Evolutionary conservation across 2,888 invertebrate species (phyloP), one percentile per base, ranked within the genome.

Genomic region (Euproctis similis): DNA sequence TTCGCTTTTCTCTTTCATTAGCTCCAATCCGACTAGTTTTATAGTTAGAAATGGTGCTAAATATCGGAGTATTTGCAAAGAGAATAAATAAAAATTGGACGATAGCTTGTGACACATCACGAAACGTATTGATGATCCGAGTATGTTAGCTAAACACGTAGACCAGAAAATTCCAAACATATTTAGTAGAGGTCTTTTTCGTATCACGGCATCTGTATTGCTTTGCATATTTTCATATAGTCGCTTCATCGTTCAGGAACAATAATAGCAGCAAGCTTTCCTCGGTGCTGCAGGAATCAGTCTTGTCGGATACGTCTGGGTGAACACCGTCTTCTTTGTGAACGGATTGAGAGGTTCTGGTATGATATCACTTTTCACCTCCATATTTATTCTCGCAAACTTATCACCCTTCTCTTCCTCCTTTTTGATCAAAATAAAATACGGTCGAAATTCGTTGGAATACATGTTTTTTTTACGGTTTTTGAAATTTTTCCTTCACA

Each of bases 321-420:
- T 80, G 37, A 50, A 62, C 0, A 52, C 64, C 8, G 63, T 59
- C 36, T 66, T 77, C 47, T 59, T 75, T 2, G 46, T 62, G 30
- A 82, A 82, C 0, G 77, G 78, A 38, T 82, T 81, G 1, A 46
- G n/a, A 0, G 62, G 53, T 12, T 70, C 71, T 1, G 28, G 16
- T 1, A 59, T 51, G 3, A 54, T 43, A 6, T 31, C 47, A 36
- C 71, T 71, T 39, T 78, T 81, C 22, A 82, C 53, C 58, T 82
- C 80, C 74, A 82, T 70, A 34, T 72, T 73, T 18, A 82, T 71
- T 34, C 60, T 65, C 1, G 77, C 80, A 37, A 57, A 68, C 41
- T 61, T 72, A 24, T 82, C 82, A 1, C 81, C 82, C 35, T 82
- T 81, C 30, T 82, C 81, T 42, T 82, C 82, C 47, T 81, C 82